Evolutionary conservation across 1,140 invertebrate species (phyloP).

Genomic region (Papilio machaon): DNA sequence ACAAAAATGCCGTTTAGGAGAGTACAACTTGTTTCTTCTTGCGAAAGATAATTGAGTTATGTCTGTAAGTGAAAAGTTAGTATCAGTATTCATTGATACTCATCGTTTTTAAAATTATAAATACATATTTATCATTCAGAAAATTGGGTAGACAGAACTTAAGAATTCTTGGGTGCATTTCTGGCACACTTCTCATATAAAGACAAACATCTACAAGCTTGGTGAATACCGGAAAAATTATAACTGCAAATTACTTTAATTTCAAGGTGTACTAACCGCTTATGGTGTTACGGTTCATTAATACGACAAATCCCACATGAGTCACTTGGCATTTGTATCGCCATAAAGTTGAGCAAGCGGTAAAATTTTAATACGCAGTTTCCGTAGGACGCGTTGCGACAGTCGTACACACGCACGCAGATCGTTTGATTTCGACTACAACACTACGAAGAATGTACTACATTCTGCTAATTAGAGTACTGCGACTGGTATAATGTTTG

Average conservation of each 20-base stretch:
- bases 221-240: not conserved
- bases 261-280: not conserved
- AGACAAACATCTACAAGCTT: too few relatives aligned
- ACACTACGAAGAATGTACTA: not conserved
- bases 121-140: too few relatives aligned
- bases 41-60: too few relatives aligned
- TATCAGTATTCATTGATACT: too few relatives aligned
- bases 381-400: conserved; percentile 19
- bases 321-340: not conserved
- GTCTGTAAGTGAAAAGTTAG: too few relatives aligned
- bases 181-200: too few relatives aligned
- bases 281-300: not conserved
- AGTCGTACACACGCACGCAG: not conserved
- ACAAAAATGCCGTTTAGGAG: too few relatives aligned
- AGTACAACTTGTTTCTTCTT: too few relatives aligned
- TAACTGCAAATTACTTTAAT: not conserved
- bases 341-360: conserved; percentile 8
- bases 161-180: too few relatives aligned
- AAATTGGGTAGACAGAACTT: too few relatives aligned
- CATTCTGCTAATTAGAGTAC: conserved; percentile 1
- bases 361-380: conserved; percentile 25
- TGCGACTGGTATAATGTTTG: not conserved
- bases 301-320: not conserved
- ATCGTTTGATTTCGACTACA: conserved; percentile 17
- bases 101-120: too few relatives aligned